Evolutionary conservation across 1,140 invertebrate genomes (phyloP), one percentile per base, ranked within the genome.

Genomic region (Trissolcus basalis): DNA sequence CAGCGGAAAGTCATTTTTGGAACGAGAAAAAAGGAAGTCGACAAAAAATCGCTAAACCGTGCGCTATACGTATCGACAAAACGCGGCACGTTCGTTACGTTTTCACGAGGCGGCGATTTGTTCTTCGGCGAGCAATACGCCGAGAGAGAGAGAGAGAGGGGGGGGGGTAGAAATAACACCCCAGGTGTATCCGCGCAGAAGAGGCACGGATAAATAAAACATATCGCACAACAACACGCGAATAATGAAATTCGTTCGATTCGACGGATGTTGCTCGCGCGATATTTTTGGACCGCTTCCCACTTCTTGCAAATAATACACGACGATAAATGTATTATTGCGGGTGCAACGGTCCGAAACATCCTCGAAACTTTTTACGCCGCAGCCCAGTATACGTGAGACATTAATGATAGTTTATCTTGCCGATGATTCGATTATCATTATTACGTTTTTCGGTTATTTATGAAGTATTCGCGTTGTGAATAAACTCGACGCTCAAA

Each of bases 241-340:
- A 63, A 64, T 75, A 75, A 68, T 75, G 16, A 58, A 75, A 68
- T 75, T 68, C 50, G 32, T 47, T 39, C 63, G 47, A 67, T 59
- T 73, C 61, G 41, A 64, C 41, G 53, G 58, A 12, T 13, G 27
- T n/a, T 11, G 61, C 61, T 55, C n/a, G 64, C 71, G 19, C 19
- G 64, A 69, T 69, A 69, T 69, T 75, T 75, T 64, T 75, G 64
- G 59, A 47, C 58, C 54, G 36, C n/a, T 58, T 63, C n/a, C 63
- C 64, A 68, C 47, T 63, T 19, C 45, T 55, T 54, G 45, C 53
- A 54, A 69, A 69, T 75, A 64, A 68, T 69, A 54, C 64, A 64
- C 13, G 41, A 45, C 59, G 59, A 64, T 69, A 75, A 64, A 75
- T 68, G 71, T 63, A 59, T 68, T 63, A 74, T 61, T 45, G 16